A percentile compares a stretch with the other conserved stretches of the same genome.
Conservation (phyloP, 1,140 invertebrate genomes). For the Psix sp. region DNA sequence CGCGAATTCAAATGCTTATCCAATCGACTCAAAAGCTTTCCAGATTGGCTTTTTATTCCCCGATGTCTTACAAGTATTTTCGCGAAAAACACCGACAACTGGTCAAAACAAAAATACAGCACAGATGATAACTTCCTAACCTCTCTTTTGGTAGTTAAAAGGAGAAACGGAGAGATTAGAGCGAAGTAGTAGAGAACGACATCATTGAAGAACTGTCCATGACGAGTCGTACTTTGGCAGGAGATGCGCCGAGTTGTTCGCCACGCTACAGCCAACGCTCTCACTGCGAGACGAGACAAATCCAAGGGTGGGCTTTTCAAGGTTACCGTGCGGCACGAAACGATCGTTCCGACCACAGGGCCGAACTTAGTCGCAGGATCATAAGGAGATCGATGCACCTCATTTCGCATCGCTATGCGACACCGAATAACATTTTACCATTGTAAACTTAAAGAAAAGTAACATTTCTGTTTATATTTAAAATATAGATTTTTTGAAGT, state of each 20-base stretch:
- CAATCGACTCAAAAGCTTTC: background rate
- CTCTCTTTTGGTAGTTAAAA: background rate
- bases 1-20: background rate
- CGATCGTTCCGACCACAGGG: conserved; percentile 69
- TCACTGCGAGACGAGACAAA: conserved; percentile 30
- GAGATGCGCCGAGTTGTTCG: background rate
- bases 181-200: background rate
- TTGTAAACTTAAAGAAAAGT: too few species aligned
- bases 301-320: conserved; percentile 72
- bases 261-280: conserved; percentile 5
- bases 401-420: too few species aligned
- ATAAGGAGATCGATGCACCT: background rate
- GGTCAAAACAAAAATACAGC: background rate
- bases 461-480: too few species aligned
- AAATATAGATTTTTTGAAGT: too few species aligned
- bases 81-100: background rate
- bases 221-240: background rate
- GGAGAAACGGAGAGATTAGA: background rate
- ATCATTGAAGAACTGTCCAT: background rate
- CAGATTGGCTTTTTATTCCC: too few species aligned
- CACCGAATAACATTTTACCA: too few species aligned
- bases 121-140: conserved; percentile 1
- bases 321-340: conserved; percentile 71
- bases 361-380: conserved; percentile 46
- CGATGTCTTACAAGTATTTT: too few species aligned